phyloP scores from a whole-genome alignment of 2,113 vertebrate species.

The Ictidomys tridecemlineatus region DNA sequence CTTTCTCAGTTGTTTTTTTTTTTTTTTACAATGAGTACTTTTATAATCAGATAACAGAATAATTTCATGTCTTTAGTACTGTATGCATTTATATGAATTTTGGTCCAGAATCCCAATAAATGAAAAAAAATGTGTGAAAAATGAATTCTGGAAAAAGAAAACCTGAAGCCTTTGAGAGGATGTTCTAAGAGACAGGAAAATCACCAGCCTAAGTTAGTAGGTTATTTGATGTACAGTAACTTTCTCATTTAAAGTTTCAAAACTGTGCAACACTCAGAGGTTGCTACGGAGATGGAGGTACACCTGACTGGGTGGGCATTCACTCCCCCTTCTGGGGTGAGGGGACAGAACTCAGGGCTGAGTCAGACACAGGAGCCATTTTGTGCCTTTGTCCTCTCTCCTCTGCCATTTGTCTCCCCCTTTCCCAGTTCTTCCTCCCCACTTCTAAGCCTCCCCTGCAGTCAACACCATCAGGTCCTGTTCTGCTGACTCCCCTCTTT shows the following conservation, averaged over 20 bases:
- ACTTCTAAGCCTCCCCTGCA: not conserved
- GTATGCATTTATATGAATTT: not conserved
- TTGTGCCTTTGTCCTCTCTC: not conserved
- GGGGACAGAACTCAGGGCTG: not conserved
- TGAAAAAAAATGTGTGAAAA: not conserved
- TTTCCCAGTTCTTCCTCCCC: not conserved
- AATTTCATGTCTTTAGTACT: not conserved
- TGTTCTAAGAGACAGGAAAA: not conserved
- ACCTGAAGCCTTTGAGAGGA: conserved; percentile 22
- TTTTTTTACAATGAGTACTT: not conserved
- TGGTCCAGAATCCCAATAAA: not conserved
- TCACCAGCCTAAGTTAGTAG: not conserved
- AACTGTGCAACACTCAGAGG: not conserved
- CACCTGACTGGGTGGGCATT: not conserved
- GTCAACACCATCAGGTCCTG: not conserved
- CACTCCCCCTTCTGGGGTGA: not conserved
- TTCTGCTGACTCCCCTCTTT: not conserved
- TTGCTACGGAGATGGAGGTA: not conserved
- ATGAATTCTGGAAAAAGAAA: not conserved
- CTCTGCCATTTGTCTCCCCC: too few relatives aligned
- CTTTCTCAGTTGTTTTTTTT: not conserved
- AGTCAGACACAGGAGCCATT: not conserved
- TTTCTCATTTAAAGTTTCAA: conserved; percentile 48
- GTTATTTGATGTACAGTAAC: conserved; percentile 35
- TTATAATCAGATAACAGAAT: not conserved